These are phyloP conservation scores for Ptilonorhynchus violaceus DNA, from an alignment of 2,113 vertebrate species.

Conservation along the genomic window DNA sequence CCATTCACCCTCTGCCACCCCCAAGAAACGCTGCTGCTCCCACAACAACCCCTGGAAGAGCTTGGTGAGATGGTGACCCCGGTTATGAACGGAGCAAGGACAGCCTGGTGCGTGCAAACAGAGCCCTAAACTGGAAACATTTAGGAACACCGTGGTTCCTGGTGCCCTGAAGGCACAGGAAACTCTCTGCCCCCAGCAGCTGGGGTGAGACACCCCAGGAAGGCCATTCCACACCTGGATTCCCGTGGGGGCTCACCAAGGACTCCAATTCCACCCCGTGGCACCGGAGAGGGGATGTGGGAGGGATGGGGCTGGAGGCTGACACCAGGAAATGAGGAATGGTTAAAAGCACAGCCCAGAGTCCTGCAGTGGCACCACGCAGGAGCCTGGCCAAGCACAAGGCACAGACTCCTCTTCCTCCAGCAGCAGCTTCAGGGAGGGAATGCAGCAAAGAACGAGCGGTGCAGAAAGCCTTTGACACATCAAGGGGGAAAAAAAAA, in stretches of 20 bases:
- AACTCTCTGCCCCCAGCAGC: background rate
- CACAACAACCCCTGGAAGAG: background rate
- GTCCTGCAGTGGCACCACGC: accelerated
- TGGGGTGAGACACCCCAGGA: background rate
- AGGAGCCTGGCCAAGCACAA: background rate
- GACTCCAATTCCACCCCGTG: background rate
- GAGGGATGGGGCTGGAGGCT: background rate
- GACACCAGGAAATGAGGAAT: accelerated
- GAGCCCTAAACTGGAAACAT: background rate
- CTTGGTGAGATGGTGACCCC: background rate
- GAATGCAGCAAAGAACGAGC: background rate
- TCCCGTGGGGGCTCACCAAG: background rate
- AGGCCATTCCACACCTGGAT: background rate
- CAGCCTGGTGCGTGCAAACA: background rate
- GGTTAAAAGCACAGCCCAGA: background rate
- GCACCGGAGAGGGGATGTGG: background rate
- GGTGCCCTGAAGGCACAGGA: background rate
- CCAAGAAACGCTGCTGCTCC: background rate
- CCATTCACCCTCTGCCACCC: background rate
- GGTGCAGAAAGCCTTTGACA: background rate
- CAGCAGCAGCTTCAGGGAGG: background rate
- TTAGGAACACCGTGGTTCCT: background rate
- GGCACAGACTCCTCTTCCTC: background rate
- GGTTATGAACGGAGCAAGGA: background rate
- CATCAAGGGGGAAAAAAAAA: background rate